These are phyloP conservation scores for Chunga burmeisteri DNA, from an alignment of 2,113 vertebrate species.

Conservation along the genomic window DNA sequence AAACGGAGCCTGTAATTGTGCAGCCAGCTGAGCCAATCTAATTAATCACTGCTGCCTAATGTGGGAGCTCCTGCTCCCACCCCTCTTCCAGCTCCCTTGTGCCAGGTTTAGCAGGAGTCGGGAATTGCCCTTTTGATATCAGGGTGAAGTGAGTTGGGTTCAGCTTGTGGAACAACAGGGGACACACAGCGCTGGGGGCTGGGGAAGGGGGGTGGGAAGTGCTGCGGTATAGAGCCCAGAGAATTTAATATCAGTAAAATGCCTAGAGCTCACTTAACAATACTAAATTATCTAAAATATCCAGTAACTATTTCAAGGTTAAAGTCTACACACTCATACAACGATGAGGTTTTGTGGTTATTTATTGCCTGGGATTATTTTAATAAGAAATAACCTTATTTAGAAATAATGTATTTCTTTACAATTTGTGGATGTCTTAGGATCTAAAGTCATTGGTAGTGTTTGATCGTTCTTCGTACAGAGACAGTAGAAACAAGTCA, in stretches of 20 bases:
- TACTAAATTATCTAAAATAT: neutral
- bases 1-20: neutral
- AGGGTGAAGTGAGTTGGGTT: neutral
- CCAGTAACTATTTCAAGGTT: neutral
- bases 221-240: neutral
- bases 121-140: neutral
- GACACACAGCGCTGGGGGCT: fast-evolving
- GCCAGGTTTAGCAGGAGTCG: neutral
- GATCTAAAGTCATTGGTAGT: conserved; percentile 25
- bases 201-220: neutral
- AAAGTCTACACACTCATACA: neutral
- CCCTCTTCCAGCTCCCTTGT: neutral
- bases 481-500: conserved; percentile 6
- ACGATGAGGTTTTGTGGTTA: neutral
- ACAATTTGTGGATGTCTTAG: neutral
- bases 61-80: neutral
- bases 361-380: neutral
- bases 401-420: conserved; percentile 9
- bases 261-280: neutral
- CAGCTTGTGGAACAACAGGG: neutral
- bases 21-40: neutral
- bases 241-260: neutral
- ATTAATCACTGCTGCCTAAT: neutral
- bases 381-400: conserved; percentile 1
- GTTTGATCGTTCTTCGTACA: conserved; percentile 45